Conservation (phyloP, 1,140 invertebrate genomes). For the Brachionus rubens region DNA sequence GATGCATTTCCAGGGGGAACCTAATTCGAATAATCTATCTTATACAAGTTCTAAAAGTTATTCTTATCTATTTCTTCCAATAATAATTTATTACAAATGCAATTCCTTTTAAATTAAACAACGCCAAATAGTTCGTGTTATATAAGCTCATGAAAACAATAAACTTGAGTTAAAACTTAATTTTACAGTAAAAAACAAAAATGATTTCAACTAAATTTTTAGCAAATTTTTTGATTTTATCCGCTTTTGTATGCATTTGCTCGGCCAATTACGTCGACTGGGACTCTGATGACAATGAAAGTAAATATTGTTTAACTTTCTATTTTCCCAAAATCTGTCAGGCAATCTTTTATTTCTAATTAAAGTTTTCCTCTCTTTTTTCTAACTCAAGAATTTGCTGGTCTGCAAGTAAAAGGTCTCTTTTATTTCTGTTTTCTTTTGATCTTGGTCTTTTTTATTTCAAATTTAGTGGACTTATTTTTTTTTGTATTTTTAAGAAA, state of each 20-base stretch:
- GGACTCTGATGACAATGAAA: neutral
- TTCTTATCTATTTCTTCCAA: too few species aligned
- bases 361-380: neutral
- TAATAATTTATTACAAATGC: too few species aligned
- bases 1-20: too few species aligned
- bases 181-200: neutral
- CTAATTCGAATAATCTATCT: too few species aligned
- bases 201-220: slow-evolving; percentile 20
- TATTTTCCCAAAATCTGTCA: neutral
- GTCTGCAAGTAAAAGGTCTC: neutral
- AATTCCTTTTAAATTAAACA: too few species aligned
- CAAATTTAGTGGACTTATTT: neutral
- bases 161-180: neutral
- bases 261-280: neutral
- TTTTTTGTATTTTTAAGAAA: slow-evolving; percentile 39
- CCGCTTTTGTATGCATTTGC: neutral
- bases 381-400: slow-evolving; percentile 35
- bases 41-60: too few species aligned
- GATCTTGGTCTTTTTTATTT: neutral
- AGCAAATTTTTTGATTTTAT: slow-evolving; percentile 4
- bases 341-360: neutral
- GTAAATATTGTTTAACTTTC: neutral
- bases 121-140: too few species aligned
- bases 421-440: neutral
- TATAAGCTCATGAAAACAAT: neutral